These are phyloP conservation scores for Microtus agrestis DNA, from an alignment of 2,797 vertebrate species.

Conservation along the genomic window DNA sequence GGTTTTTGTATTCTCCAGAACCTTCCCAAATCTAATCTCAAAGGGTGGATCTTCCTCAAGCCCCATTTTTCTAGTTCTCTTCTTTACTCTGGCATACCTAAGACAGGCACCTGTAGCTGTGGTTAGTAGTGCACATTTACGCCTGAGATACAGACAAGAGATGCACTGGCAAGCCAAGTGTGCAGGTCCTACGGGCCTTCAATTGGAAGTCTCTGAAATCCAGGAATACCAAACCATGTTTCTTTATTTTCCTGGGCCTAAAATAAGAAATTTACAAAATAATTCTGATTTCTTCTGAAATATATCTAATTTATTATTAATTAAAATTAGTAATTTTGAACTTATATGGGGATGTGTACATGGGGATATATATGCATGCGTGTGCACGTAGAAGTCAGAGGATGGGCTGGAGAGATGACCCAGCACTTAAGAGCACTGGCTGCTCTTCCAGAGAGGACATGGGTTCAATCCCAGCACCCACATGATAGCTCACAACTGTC, in stretches of 20 bases:
- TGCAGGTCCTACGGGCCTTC: not conserved
- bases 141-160: not conserved
- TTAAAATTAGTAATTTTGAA: not conserved
- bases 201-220: not conserved
- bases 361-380: not conserved
- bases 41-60: not conserved
- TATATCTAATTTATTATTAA: not conserved
- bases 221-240: not conserved
- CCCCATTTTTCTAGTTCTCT: not conserved
- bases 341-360: not conserved
- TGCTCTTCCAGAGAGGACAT: no score
- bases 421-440: no score
- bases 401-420: no score
- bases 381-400: not conserved
- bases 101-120: not conserved
- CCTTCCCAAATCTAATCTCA: not conserved
- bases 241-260: slow-evolving; percentile 17
- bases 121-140: not conserved
- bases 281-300: slow-evolving; percentile 45
- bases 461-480: no score
- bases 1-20: not conserved
- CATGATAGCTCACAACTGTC: no score
- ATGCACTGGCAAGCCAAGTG: not conserved
- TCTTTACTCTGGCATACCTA: not conserved
- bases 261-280: slow-evolving; percentile 53